Evolutionary conservation across 2,113 vertebrate species (phyloP).

Genomic region (Nipponia nippon): DNA sequence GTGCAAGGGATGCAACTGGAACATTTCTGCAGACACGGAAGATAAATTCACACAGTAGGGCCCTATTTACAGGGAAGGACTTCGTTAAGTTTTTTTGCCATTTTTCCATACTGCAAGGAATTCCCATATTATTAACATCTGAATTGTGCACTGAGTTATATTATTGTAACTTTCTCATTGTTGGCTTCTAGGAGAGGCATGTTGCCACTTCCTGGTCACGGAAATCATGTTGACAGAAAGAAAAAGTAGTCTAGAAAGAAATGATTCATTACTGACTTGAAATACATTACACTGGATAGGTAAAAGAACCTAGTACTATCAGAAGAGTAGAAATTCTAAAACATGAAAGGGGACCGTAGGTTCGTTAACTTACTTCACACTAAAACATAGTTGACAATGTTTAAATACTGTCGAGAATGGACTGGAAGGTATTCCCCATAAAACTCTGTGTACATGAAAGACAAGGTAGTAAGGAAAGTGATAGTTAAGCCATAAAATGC

Average conservation of each 20-base stretch:
- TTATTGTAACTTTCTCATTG: not conserved
- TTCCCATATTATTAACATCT: not conserved
- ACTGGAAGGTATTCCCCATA: not conserved
- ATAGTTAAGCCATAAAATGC: not conserved
- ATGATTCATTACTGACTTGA: not conserved
- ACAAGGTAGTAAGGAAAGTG: not conserved
- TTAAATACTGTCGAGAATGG: not conserved
- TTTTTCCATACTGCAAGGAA: not conserved
- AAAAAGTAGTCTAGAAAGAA: not conserved
- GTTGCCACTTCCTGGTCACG: not conserved
- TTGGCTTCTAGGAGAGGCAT: not conserved
- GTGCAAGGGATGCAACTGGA: not conserved
- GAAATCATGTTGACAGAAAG: not conserved
- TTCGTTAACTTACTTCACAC: not conserved
- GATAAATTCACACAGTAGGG: not conserved
- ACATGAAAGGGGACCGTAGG: not conserved
- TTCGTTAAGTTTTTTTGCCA: not conserved
- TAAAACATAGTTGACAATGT: not conserved
- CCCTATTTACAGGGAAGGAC: not conserved
- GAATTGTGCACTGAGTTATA: not conserved
- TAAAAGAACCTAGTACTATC: not conserved
- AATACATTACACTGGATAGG: not conserved
- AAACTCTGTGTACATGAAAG: not conserved
- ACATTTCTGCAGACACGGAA: not conserved
- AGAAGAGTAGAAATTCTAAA: not conserved